Evolutionary conservation across 2,797 vertebrate species (phyloP), one percentile per base, ranked within the genome.

Genomic region (Sardinella longiceps): DNA sequence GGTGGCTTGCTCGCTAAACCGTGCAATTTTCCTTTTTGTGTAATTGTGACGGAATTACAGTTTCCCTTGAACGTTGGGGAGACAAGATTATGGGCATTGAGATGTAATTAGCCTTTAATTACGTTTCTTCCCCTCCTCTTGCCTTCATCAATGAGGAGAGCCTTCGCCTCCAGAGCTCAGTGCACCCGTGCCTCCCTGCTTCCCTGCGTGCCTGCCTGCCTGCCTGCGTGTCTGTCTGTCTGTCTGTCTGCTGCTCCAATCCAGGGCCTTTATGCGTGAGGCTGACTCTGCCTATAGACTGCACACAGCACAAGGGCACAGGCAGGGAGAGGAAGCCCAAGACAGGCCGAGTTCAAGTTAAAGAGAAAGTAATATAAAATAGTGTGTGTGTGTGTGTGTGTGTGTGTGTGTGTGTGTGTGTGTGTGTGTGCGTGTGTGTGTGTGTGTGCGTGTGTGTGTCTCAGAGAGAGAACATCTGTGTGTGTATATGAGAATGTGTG

Each of bases 21-120:
- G 60, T 84, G 56, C 80, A 77, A 63, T 87, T 87, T 74, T 80
- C 63, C 81, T 87, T 84, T 87, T 84, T 53, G 80, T 86, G 23
- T 56, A 86, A 86, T 82, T 80, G 82, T 48, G 15, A 80, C 30
- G 43, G 83, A 84, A 83, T 84, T 84, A 82, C 63, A 45, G 83
- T 80, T 80, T 80, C 81, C 37, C 80, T 84, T 87, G 66, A 43
- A 80, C 80, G 51, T 81, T 82, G 84, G 80, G 30, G 80, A 84
- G 82, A 81, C 56, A 39, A 63, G 80, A 85, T 80, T 80, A 84
- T 20, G 60, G 87, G 51, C 84, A 53, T 60, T 45, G 50, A 39
- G 80, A 60, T 63, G 53, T 53, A 85, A 82, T 85, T 80, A 43
- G 70, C 63, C 20, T 48, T n/a, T 82, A 14, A 18, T 63, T 85